Evolutionary conservation across 2,113 vertebrate species (phyloP).

Genomic region (Nothobranchius kuhntae): DNA sequence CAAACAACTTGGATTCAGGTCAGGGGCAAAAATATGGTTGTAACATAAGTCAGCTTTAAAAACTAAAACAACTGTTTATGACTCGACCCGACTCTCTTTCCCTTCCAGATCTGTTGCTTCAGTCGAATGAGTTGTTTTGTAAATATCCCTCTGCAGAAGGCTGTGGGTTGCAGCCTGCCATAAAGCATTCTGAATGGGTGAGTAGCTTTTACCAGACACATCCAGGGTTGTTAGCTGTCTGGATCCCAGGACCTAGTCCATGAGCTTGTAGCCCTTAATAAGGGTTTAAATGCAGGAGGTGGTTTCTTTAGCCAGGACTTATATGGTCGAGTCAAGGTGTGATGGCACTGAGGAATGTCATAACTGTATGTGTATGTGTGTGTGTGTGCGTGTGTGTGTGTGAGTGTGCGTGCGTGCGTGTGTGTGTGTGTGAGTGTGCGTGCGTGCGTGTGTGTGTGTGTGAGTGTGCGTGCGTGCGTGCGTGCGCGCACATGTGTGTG

Average conservation of each 20-base stretch:
- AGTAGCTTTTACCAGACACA: constrained; percentile 77
- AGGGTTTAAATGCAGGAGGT: constrained; percentile 64
- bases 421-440: too few relatives aligned
- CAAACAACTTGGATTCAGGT: too few relatives aligned
- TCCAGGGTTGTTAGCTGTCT: constrained; percentile 64
- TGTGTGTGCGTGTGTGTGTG: too few relatives aligned
- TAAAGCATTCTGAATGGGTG: constrained; percentile 75
- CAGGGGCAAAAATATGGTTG: too few relatives aligned
- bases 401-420: too few relatives aligned
- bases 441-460: too few relatives aligned
- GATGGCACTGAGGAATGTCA: constrained; percentile 52
- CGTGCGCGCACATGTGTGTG: too few relatives aligned
- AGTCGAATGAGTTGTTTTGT: constrained; percentile 71
- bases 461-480: too few relatives aligned
- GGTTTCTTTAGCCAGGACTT: constrained; percentile 49
- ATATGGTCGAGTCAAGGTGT: constrained; percentile 40
- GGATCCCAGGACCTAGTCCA: constrained; percentile 58
- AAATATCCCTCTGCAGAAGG: constrained; percentile 60
- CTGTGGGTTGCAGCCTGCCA: constrained; percentile 59
- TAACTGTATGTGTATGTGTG: background rate
- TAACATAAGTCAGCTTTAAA: too few relatives aligned
- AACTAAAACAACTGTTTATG: too few relatives aligned
- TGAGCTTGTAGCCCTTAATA: constrained; percentile 65
- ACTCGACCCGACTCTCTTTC: too few relatives aligned
- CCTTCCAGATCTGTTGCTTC: too few relatives aligned